A percentile compares a stretch with the other conserved stretches of the same genome.
phyloP scores from a whole-genome alignment of 2,888 invertebrate genomes.

The Oscheius onirici region DNA sequence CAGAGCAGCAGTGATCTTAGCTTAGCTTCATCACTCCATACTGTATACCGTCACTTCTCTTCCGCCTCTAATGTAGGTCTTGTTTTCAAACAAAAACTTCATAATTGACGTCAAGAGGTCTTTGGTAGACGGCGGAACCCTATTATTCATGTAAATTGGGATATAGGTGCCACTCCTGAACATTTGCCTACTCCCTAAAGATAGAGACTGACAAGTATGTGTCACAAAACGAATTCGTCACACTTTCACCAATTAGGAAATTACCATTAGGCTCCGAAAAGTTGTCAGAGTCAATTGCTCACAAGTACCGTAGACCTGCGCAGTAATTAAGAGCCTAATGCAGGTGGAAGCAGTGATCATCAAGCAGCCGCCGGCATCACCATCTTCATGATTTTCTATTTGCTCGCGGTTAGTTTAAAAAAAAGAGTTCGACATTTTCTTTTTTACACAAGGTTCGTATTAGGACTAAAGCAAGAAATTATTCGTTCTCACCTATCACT shows the following conservation, averaged over 20 bases:
- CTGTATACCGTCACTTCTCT: not conserved
- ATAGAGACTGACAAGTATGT: too few species aligned
- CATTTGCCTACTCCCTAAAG: too few species aligned
- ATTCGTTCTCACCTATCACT: too few species aligned
- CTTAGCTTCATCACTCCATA: not conserved
- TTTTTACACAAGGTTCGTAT: too few species aligned
- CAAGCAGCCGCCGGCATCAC: conserved; percentile 14
- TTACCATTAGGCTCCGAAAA: conserved; percentile 5
- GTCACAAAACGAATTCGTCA: conserved; percentile 1
- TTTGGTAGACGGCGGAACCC: conserved; percentile 27
- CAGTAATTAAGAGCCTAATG: conserved; percentile 5
- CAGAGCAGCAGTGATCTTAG: conserved; percentile 11
- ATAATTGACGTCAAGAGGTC: conserved; percentile 10
- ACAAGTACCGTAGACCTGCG: conserved; percentile 6
- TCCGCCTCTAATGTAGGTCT: too few species aligned
- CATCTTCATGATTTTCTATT: too few species aligned
- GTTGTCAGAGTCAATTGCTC: conserved; percentile 14
- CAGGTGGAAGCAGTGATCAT: conserved; percentile 3
- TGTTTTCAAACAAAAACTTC: not conserved
- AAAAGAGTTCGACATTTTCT: too few species aligned
- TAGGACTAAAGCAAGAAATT: too few species aligned
- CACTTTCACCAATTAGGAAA: conserved; percentile 14
- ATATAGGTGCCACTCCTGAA: not conserved
- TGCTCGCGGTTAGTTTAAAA: too few species aligned
- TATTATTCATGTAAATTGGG: conserved; percentile 30